These are phyloP conservation scores for Pentalonia nigronervosa DNA, from an alignment of 1,140 invertebrate genomes.

Conservation along the genomic window DNA sequence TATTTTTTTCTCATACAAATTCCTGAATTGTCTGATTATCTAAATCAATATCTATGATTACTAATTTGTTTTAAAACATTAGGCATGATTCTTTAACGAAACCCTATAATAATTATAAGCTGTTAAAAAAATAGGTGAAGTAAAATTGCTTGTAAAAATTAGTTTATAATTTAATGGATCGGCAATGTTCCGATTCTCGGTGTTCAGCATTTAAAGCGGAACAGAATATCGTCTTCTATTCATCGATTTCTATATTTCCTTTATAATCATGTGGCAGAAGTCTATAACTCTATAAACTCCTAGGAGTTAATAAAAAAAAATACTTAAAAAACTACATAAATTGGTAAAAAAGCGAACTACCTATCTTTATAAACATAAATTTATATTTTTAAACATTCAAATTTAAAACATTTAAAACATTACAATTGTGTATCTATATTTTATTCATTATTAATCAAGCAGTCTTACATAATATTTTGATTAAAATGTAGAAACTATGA, in stretches of 20 bases:
- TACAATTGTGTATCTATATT: not conserved
- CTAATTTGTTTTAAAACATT: too few species aligned
- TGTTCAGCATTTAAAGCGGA: too few species aligned
- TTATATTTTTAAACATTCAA: not conserved
- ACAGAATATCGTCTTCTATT: too few species aligned
- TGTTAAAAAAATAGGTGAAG: not conserved
- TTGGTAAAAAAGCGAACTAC: not conserved
- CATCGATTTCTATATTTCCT: not conserved
- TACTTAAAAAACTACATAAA: not conserved
- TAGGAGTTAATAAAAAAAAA: not conserved
- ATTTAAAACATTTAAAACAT: not conserved
- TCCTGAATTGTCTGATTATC: too few species aligned
- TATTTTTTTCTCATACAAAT: too few species aligned
- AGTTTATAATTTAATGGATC: too few species aligned
- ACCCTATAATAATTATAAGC: not conserved
- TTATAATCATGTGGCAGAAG: not conserved
- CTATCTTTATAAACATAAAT: not conserved
- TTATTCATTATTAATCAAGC: not conserved
- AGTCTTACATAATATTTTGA: not conserved
- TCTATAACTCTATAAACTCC: too few species aligned
- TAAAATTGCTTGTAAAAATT: too few species aligned
- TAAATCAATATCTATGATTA: too few species aligned
- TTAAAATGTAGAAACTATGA: not conserved
- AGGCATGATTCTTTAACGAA: not conserved
- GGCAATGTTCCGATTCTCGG: too few species aligned